Base-by-base conservation (phyloP, 2,113 vertebrate species). In the Callospermophilus lateralis region DNA sequence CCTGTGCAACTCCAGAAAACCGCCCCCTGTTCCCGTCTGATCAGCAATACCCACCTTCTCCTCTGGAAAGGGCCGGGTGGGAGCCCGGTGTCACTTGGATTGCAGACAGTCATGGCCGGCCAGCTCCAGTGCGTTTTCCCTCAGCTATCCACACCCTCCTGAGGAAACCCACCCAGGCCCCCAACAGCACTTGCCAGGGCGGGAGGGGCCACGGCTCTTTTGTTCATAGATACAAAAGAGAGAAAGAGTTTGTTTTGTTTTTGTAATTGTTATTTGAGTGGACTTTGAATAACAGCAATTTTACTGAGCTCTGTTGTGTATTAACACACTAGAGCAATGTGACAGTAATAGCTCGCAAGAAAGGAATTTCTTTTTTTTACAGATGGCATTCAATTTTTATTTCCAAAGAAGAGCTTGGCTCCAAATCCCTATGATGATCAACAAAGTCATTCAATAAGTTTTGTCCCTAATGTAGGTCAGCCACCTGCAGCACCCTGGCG, bases 301-400 rank as follows among this genome's bases (percentile, higher is more conserved):
- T 79, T 80, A 37, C n/a, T 67, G 67, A 89, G 73, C 7, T 91
- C 83, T 90, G 80, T 74, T 83, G n/a, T 70, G 1, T 51, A 89
- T 85, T 93, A 86, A 73, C 4, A 90, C 20, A 84, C n/a, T 53
- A 39, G 28, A 85, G 42, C 93, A 93, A 73, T 87, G 48, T 65
- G 65, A 74, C 53, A 90, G 26, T 68, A 92, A 96, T n/a, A 90
- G 93, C 65, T 45, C 86, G 86, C 13, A 63, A 94, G 74, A 93
- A 89, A 79, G 4, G 32, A 61, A 95, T 79, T 93, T 92, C 78
- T 73, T 42, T 61, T 83, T 58, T 92, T 89, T 70, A 93, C 68
- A 91, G 70, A 95, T 79, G 63, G 16, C 7, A 20, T 72, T 94
- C 81, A 32, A 45, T 68, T 84, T 95, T 84, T 95, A 34, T 42